A percentile compares a stretch with the other conserved stretches of the same genome.
Conservation (phyloP, 2,113 vertebrate genomes). For the Chrysochloris asiatica region DNA sequence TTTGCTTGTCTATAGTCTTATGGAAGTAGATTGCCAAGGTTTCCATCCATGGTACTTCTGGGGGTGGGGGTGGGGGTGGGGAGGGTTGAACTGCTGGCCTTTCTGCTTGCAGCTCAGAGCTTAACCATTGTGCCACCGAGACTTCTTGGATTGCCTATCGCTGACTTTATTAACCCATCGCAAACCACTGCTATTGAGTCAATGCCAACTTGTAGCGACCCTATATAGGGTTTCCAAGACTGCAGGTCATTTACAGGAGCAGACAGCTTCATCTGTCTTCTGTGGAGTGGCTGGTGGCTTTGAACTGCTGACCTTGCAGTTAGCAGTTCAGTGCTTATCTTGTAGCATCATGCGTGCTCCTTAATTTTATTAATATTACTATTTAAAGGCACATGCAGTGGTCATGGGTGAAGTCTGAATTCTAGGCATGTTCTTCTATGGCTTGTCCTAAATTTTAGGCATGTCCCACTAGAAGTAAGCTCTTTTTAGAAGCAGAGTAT, state of each 20-base stretch:
- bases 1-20: neutral
- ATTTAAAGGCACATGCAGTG: neutral
- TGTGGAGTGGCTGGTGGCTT: neutral
- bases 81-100: neutral
- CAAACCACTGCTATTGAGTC: neutral
- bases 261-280: neutral
- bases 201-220: neutral
- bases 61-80: neutral
- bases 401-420: neutral
- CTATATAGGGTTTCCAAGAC: neutral
- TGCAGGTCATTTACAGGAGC: neutral
- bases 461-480: too few relatives aligned
- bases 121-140: neutral
- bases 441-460: too few relatives aligned
- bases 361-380: neutral
- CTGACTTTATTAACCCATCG: too few relatives aligned
- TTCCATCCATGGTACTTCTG: neutral
- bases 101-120: neutral
- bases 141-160: neutral
- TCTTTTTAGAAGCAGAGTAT: neutral
- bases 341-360: neutral
- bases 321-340: neutral
- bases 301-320: neutral
- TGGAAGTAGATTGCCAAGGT: neutral
- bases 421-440: neutral